Evolutionary conservation across 1,140 invertebrate genomes (phyloP).

Genomic region (Caerostris darwini): DNA sequence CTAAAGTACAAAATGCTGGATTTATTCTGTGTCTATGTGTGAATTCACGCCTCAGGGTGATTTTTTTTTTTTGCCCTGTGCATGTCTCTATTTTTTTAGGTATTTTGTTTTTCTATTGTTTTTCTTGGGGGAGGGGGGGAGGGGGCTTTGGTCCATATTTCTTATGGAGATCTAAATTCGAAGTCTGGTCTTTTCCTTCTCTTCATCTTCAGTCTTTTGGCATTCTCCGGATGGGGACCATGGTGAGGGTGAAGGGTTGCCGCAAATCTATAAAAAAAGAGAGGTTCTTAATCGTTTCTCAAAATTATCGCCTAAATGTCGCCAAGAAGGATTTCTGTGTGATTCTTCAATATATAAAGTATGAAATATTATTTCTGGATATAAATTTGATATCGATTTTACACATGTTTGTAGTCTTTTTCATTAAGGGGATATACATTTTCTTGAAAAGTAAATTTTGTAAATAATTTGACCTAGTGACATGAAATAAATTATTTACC

Average conservation of each 20-base stretch:
- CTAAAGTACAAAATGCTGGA: constrained; percentile 37
- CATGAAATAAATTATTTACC: too few relatives aligned
- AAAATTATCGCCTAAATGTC: neutral
- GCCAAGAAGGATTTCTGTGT: neutral
- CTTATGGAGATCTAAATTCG: constrained; percentile 68
- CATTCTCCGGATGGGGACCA: constrained; percentile 59
- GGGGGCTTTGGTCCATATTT: constrained; percentile 12
- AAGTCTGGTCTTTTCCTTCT: neutral
- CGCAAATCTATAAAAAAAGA: neutral
- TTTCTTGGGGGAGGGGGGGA: neutral
- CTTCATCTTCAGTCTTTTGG: neutral
- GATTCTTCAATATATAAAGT: too few relatives aligned
- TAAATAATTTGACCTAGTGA: too few relatives aligned
- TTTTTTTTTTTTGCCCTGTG: constrained; percentile 33
- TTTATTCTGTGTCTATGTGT: constrained; percentile 61
- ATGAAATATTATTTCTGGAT: too few relatives aligned
- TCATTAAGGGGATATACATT: too few relatives aligned
- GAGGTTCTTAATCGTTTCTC: neutral
- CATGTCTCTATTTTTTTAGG: constrained; percentile 36
- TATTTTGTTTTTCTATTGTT: constrained; percentile 42
- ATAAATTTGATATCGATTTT: too few relatives aligned
- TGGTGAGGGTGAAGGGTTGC: constrained; percentile 18
- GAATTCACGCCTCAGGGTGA: constrained; percentile 52
- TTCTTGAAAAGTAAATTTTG: too few relatives aligned
- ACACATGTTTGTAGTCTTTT: too few relatives aligned